These are phyloP conservation scores for Lepidiolamprologus cunningtoni DNA, from an alignment of 2,113 vertebrate genomes.

Conservation along the genomic window DNA sequence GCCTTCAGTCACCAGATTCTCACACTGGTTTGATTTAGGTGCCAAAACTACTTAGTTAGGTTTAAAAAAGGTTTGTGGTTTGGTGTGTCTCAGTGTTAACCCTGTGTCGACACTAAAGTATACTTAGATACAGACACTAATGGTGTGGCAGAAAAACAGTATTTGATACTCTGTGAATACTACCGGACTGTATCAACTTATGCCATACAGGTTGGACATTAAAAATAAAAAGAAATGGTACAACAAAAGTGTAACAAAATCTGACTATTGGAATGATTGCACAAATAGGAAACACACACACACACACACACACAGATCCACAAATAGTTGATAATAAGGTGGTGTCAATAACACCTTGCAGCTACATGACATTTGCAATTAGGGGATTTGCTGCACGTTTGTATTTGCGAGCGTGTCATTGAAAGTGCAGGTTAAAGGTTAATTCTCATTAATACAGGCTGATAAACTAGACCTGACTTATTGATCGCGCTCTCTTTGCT, in stretches of 20 bases:
- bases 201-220: neutral
- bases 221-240: neutral
- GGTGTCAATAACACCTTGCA: conserved; percentile 24
- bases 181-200: neutral
- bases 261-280: neutral
- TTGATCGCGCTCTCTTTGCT: conserved; percentile 12
- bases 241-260: neutral
- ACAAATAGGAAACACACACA: neutral
- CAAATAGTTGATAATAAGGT: neutral
- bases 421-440: conserved; percentile 34
- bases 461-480: conserved; percentile 53
- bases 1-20: neutral
- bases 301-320: neutral
- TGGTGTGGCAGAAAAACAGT: neutral
- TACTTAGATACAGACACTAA: neutral
- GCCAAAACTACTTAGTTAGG: neutral
- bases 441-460: conserved; percentile 48
- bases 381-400: neutral
- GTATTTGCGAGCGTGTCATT: conserved; percentile 11
- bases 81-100: neutral
- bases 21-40: neutral
- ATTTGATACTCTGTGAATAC: neutral
- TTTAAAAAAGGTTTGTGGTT: neutral
- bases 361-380: conserved; percentile 50
- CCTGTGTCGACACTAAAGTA: neutral